A percentile compares a stretch with the other conserved stretches of the same genome.
phyloP scores from a whole-genome alignment of 2,797 vertebrate species.

The Ispidina lecontei region DNA sequence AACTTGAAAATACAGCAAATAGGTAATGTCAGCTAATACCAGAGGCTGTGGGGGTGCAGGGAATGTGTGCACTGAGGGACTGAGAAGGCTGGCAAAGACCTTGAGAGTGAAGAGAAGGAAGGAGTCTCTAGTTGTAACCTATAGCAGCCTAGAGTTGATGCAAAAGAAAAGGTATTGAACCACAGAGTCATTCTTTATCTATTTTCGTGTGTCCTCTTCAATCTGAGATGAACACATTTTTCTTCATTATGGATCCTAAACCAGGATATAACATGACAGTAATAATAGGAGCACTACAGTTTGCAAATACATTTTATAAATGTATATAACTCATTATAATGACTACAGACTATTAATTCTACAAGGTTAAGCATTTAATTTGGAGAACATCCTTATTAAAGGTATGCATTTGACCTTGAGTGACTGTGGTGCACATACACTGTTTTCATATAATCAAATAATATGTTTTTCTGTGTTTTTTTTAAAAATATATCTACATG shows the following conservation, averaged over 20 bases:
- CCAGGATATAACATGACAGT: not conserved
- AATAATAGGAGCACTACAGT: not conserved
- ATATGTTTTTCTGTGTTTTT: no score
- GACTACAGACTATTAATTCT: not conserved
- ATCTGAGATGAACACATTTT: not conserved
- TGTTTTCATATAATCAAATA: not conserved
- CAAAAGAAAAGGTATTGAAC: not conserved
- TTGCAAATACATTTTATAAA: not conserved
- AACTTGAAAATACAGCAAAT: not conserved
- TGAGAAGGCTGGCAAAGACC: not conserved
- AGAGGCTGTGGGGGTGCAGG: not conserved
- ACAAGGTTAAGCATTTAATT: not conserved
- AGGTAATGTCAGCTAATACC: not conserved
- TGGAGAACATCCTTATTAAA: not conserved
- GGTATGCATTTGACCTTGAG: not conserved
- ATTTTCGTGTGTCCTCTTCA: not conserved
- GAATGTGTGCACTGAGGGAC: not conserved
- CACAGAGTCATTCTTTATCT: not conserved
- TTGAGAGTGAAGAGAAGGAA: not conserved
- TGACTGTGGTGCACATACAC: not conserved
- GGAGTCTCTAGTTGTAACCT: not conserved
- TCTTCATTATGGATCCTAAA: not conserved
- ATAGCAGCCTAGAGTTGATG: not conserved
- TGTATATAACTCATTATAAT: not conserved
- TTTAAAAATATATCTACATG: not conserved